These are phyloP conservation scores for Agapostemon virescens DNA, from an alignment of 2,888 invertebrate genomes.

Conservation along the genomic window DNA sequence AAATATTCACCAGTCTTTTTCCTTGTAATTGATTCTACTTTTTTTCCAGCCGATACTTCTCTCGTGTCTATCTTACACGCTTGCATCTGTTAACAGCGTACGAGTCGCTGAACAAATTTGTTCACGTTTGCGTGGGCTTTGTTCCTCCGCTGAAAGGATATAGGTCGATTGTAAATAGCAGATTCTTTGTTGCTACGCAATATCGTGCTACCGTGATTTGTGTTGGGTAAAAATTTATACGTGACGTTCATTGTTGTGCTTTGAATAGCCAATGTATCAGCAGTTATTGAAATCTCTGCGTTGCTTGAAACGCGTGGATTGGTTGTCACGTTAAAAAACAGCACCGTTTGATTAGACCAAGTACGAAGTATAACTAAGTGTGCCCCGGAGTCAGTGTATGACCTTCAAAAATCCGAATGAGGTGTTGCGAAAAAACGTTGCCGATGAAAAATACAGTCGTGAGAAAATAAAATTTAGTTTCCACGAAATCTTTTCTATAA, in stretches of 20 bases:
- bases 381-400: neutral
- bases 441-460: neutral
- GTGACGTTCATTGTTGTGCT: neutral
- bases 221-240: conserved; percentile 9
- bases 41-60: neutral
- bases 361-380: neutral
- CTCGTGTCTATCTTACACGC: neutral
- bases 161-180: conserved; percentile 19
- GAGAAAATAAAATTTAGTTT: no score
- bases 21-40: no score
- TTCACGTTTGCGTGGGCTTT: neutral
- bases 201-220: conserved; percentile 4
- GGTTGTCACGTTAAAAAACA: neutral
- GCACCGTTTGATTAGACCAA: neutral
- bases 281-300: conserved; percentile 2
- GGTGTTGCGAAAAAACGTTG: neutral
- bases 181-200: conserved; percentile 22
- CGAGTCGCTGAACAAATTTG: neutral
- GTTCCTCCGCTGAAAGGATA: conserved; percentile 12
- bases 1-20: no score
- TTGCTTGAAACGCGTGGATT: neutral
- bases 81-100: neutral
- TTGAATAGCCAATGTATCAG: neutral
- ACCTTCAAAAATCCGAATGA: neutral
- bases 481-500: no score